A percentile compares a stretch with the other conserved stretches of the same genome.
Conservation (phyloP, 2,888 invertebrate genomes). For the Xestoiulus laeticollis region DNA sequence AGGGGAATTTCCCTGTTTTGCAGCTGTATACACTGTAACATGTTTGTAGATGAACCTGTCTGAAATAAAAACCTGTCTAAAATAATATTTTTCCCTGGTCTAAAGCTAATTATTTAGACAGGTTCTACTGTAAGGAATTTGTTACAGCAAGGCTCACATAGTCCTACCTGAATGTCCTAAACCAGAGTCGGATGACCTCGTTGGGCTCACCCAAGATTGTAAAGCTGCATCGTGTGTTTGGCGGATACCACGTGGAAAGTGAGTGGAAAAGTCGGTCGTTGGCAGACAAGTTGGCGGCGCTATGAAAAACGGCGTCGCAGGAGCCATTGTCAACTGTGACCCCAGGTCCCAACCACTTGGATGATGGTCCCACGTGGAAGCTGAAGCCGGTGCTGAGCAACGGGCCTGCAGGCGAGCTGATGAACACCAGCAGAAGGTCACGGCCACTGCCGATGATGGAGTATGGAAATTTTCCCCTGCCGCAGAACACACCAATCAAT, state of each 20-base stretch:
- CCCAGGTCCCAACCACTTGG: constrained; percentile 54
- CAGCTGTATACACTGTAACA: too few species aligned
- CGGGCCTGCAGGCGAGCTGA: constrained; percentile 67
- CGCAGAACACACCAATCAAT: constrained; percentile 75
- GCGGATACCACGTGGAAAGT: constrained; percentile 94
- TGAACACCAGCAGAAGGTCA: constrained; percentile 61
- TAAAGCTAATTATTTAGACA: too few species aligned
- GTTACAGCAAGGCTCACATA: not conserved
- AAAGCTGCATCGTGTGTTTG: constrained; percentile 91
- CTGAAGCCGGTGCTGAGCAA: constrained; percentile 91
- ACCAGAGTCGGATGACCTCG: constrained; percentile 88
- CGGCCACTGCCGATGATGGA: constrained; percentile 89
- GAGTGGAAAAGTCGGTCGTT: constrained; percentile 73
- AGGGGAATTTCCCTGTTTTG: too few species aligned
- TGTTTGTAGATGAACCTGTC: too few species aligned
- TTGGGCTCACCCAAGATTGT: constrained; percentile 85
- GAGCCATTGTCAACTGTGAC: constrained; percentile 54
- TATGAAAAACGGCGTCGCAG: constrained; percentile 56
- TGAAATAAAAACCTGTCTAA: too few species aligned
- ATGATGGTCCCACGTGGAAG: constrained; percentile 81
- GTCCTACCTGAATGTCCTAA: constrained; percentile 77
- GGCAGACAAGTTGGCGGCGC: constrained; percentile 42
- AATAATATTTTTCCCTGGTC: too few species aligned
- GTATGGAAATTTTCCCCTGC: constrained; percentile 92
- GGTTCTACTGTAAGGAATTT: too few species aligned